These are phyloP conservation scores for Brachionus rotundiformis DNA, from an alignment of 1,140 invertebrate genomes.

Conservation along the genomic window DNA sequence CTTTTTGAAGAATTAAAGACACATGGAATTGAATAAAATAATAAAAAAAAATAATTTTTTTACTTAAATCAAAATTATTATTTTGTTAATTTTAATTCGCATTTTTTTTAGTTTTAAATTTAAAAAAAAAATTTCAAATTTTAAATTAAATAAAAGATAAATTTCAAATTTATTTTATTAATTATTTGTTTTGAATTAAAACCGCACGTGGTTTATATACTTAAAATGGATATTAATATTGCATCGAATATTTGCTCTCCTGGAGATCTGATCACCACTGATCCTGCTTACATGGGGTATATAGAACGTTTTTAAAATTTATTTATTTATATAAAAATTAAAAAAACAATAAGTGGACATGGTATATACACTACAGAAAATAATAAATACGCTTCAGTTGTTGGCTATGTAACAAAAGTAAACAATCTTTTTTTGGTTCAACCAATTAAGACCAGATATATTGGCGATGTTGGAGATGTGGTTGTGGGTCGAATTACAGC, in stretches of 20 bases:
- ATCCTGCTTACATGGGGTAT: slow-evolving; percentile 49
- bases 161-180: not conserved
- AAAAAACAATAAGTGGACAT: slow-evolving; percentile 77
- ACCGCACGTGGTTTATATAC: not conserved
- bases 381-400: slow-evolving; percentile 80
- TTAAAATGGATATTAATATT: slow-evolving; percentile 31
- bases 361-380: slow-evolving; percentile 77
- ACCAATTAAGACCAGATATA: slow-evolving; percentile 77
- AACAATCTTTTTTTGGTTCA: slow-evolving; percentile 89
- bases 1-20: slow-evolving; percentile 16
- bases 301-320: no score
- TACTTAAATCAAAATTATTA: not conserved
- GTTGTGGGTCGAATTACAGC: slow-evolving; percentile 89
- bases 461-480: slow-evolving; percentile 91
- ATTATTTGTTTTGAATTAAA: not conserved
- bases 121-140: not conserved
- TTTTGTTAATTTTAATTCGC: not conserved
- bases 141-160: not conserved
- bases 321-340: no score
- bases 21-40: not conserved
- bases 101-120: not conserved
- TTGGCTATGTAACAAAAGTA: slow-evolving; percentile 86
- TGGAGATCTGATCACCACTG: slow-evolving; percentile 48
- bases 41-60: not conserved
- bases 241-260: slow-evolving; percentile 28